Evolutionary conservation across 2,113 vertebrate genomes (phyloP).

Genomic region (Urocolius indicus): DNA sequence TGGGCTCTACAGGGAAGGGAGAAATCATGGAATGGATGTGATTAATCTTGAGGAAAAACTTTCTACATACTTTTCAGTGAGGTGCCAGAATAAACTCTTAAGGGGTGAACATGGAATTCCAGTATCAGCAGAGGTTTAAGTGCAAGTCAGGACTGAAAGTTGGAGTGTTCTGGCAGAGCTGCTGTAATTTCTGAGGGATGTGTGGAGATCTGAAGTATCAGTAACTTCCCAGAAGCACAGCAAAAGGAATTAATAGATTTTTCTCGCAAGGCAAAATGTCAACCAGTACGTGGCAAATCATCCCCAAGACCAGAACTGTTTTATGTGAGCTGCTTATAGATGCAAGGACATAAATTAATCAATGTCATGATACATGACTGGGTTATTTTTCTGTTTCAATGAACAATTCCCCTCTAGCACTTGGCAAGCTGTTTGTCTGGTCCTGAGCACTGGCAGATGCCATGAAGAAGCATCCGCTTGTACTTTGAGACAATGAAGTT

Average conservation of each 20-base stretch:
- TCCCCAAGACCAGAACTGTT: not conserved
- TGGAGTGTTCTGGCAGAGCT: not conserved
- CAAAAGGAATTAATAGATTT: not conserved
- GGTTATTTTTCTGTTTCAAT: not conserved
- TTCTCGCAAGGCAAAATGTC: not conserved
- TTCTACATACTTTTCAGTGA: not conserved
- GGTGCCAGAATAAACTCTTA: not conserved
- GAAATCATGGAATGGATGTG: not conserved
- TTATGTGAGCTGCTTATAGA: not conserved
- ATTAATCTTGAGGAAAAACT: not conserved
- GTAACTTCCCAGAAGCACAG: not conserved
- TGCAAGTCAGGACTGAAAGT: not conserved
- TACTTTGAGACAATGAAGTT: not conserved
- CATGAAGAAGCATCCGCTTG: not conserved
- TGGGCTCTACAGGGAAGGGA: not conserved
- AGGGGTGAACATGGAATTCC: not conserved
- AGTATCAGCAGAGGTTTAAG: not conserved
- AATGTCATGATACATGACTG: not conserved
- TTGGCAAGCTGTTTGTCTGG: conserved; percentile 17
- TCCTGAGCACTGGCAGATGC: not conserved
- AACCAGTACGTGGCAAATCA: not conserved
- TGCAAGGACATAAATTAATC: not conserved
- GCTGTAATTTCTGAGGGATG: not conserved
- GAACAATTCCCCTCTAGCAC: not conserved
- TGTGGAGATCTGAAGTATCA: not conserved